Evolutionary conservation across 2,888 invertebrate genomes (phyloP), one percentile per base, ranked within the genome.

Genomic region (Tetramorium bicarinatum): DNA sequence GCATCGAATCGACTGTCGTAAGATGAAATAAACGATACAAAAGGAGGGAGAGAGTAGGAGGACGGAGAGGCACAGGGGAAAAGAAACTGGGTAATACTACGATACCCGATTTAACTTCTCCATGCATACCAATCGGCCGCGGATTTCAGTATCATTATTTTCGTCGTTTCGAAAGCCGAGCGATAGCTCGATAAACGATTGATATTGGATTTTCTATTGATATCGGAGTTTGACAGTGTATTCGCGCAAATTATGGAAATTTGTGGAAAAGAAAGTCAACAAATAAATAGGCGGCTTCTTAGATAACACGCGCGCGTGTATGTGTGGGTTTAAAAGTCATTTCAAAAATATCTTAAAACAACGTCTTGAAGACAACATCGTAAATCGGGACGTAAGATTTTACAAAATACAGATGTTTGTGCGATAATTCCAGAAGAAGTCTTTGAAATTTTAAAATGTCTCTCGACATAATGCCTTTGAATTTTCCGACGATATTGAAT

Each of bases 61-160:
- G 44, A 47, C 7, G 44, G 9, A 25, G n/a, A 71, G n/a, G 54
- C 2, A 25, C 2, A 34, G 1, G 61, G 13, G 38, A 3, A n/a
- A 49, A 21, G 41, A 38, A 59, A 56, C 25, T 9, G 47, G 38
- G 34, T 38, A 52, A 52, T 76, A 61, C 15, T n/a, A 15, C 47
- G 62, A 56, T 56, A 56, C 29, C 29, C 54, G 79, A 80, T 80
- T 80, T 80, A 59, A 80, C 79, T 54, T 79, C 79, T 56, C 29
- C 47, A 80, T 80, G 72, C 79, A 80, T 79, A 79, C 18, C 79
- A 79, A 79, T 80, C 71, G 71, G 18, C 6, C 47, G 59, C 44
- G 71, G 71, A 71, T 80, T 80, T 80, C 29, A 21, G 21, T 13
- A 34, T 71, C 79, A 72, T 80, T 80, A 72, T 71, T 80, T 72